Conservation (phyloP, 1,140 invertebrate species). For the Magallana angulata region DNA sequence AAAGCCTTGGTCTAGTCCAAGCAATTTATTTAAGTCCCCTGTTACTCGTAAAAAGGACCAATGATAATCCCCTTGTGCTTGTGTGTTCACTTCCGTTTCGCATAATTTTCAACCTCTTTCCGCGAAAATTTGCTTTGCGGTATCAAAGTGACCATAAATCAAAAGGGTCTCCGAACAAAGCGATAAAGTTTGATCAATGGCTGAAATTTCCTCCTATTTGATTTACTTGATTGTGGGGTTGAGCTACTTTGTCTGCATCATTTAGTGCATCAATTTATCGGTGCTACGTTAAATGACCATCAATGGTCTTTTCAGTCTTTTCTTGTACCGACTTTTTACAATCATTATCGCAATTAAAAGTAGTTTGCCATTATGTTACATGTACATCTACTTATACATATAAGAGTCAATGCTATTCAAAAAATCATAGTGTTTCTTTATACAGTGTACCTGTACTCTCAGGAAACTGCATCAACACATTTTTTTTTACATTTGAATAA, state of each 20-base stretch:
- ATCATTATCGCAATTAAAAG: too few relatives aligned
- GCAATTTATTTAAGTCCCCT: conserved; percentile 36
- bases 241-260: conserved; percentile 12
- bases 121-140: background rate
- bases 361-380: too few relatives aligned
- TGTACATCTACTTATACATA: too few relatives aligned
- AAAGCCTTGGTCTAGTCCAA: conserved; percentile 11
- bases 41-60: conserved; percentile 19
- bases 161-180: conserved; percentile 26
- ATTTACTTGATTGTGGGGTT: conserved; percentile 23
- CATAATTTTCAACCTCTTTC: conserved; percentile 2
- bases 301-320: background rate
- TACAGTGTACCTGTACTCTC: too few relatives aligned
- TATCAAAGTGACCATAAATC: conserved; percentile 36
- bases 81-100: conserved; percentile 29
- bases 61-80: conserved; percentile 35
- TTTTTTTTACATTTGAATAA: too few relatives aligned
- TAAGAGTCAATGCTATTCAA: too few relatives aligned
- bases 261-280: conserved; percentile 23
- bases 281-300: background rate
- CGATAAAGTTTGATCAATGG: conserved; percentile 34
- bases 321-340: background rate
- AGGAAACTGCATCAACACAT: too few relatives aligned
- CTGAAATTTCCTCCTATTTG: conserved; percentile 35
- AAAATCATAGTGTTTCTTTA: too few relatives aligned